These are phyloP conservation scores for Tineola bisselliella DNA, from an alignment of 2,888 invertebrate species.

Conservation along the genomic window DNA sequence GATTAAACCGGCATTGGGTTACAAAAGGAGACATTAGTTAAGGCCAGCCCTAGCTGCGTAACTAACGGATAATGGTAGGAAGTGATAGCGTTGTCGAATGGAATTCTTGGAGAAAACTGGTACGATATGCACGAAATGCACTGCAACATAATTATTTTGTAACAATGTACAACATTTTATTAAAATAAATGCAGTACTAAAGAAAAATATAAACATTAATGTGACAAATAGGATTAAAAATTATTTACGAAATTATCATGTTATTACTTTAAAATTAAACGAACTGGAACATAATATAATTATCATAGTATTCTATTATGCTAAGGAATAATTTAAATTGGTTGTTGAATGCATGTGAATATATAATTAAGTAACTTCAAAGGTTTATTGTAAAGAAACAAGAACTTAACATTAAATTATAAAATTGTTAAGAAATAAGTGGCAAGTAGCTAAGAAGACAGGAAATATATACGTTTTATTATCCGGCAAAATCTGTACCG, in stretches of 20 bases:
- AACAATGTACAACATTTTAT: not conserved
- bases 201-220: no score
- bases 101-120: conserved; percentile 35
- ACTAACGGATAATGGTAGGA: conserved; percentile 54
- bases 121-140: conserved; percentile 31
- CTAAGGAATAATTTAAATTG: not conserved
- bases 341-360: not conserved
- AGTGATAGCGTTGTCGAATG: conserved; percentile 37
- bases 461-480: conserved; percentile 10
- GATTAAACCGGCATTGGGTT: conserved; percentile 55
- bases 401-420: not conserved
- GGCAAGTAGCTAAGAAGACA: not conserved
- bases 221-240: no score
- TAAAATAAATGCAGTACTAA: not conserved
- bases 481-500: conserved; percentile 7
- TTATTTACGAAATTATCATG: not conserved
- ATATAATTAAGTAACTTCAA: not conserved
- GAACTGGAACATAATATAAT: not conserved
- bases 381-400: not conserved
- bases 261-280: not conserved
- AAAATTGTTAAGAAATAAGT: not conserved
- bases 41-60: conserved; percentile 40
- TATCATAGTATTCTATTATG: not conserved
- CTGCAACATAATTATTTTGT: not conserved
- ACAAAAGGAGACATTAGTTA: conserved; percentile 66